Base-by-base conservation (phyloP, 2,113 vertebrate genomes). In the Urocolius indicus region DNA sequence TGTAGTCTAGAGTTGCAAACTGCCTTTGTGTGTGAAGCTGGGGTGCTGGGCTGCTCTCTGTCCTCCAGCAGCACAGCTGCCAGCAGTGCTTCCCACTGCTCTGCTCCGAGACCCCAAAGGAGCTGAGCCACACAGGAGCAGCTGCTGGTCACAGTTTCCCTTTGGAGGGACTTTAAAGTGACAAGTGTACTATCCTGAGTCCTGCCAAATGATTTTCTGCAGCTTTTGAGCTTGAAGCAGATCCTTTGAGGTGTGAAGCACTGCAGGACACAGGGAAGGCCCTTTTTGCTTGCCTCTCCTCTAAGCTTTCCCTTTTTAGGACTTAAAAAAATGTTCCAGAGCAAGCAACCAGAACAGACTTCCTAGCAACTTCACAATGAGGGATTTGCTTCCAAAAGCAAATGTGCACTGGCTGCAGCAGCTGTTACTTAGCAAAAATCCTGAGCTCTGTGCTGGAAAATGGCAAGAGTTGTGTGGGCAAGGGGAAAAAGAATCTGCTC, bases 261-360 rank as follows among this genome's bases (percentile, higher is more conserved):
- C 65, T 30, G 26, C 55, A 7, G 88, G 55, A 9, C 6, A 0
- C 2, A 5, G 76, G 72, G 46, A 52, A 61, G 77, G 52, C 10
- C 52, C 41, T 34, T 75, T 38, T 54, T 20, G 24, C 36, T 84
- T 27, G 29, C 61, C 66, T 89, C 45, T 75, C 15, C 71, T 71
- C 45, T 12, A 18, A 24, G 16, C 75, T 23, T 87, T 81, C 69
- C 89, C 65, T 78, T 95, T 92, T 95, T 92, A 87, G 86, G 86
- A 32, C 75, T 90, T 65, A 4, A 38, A 30, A 48, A 63, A 10
- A 19, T 6, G n/a, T 74, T 74, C 78, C 82, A 27, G 62, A 62
- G 57, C 14, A 3, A 20, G 30, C 13, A 87, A 74, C 78, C 95
- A 85, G 83, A 26, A 6, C 71, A 67, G 24, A 36, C 30, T 79